phyloP scores from a whole-genome alignment of 2,113 vertebrate species.

The Cepphus grylle region DNA sequence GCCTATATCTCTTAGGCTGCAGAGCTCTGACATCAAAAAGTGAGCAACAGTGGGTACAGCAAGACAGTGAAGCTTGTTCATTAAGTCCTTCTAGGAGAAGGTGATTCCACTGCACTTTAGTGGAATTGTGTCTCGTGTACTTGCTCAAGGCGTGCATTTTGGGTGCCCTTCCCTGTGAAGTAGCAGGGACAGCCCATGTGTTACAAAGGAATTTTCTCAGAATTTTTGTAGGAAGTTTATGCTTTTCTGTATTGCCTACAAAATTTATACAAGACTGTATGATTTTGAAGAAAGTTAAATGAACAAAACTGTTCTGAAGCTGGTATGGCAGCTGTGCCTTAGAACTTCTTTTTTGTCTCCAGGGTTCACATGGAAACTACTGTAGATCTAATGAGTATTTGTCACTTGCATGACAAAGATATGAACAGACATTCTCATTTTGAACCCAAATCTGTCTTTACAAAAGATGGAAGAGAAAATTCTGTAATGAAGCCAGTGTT shows the following conservation, averaged over 20 bases:
- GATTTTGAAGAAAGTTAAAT: conserved; percentile 11
- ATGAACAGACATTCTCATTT: neutral
- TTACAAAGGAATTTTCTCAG: neutral
- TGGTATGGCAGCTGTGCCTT: neutral
- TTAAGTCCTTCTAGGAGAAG: neutral
- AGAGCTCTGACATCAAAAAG: neutral
- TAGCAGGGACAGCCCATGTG: neutral
- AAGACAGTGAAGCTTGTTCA: neutral
- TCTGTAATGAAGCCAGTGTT: neutral
- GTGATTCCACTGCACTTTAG: neutral
- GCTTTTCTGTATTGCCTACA: neutral
- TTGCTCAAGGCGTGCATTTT: neutral
- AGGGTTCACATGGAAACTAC: neutral
- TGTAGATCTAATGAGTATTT: conserved; percentile 14
- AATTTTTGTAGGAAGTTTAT: neutral
- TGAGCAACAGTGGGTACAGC: neutral
- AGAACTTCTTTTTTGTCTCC: neutral
- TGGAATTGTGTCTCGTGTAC: neutral
- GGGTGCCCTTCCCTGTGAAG: neutral
- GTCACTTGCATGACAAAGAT: neutral
- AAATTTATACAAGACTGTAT: neutral
- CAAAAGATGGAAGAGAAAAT: neutral
- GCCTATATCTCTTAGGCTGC: neutral
- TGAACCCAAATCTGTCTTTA: neutral
- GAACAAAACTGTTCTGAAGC: neutral